Evolutionary conservation across 2,113 vertebrate species (phyloP).

Genomic region (Herpailurus yagouaroundi): DNA sequence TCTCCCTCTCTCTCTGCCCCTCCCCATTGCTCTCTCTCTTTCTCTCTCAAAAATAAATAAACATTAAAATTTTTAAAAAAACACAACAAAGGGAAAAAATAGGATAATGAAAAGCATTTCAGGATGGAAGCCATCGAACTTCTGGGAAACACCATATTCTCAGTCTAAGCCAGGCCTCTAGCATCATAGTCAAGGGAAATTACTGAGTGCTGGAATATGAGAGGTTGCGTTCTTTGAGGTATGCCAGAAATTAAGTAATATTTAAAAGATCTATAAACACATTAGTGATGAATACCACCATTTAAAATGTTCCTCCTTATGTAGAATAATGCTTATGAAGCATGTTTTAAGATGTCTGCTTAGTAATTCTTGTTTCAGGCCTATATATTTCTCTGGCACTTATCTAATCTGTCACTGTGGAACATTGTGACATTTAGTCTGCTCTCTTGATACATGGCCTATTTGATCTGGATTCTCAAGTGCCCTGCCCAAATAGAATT

Average conservation of each 20-base stretch:
- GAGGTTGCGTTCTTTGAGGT: not conserved
- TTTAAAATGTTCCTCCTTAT: not conserved
- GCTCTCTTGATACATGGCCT: not conserved
- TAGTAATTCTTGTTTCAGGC: not conserved
- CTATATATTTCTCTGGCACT: not conserved
- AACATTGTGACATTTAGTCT: conserved; percentile 34
- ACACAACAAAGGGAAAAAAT: not conserved
- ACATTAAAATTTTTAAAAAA: too few species aligned
- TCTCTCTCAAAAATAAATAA: too few species aligned
- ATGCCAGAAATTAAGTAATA: not conserved
- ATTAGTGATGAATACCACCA: not conserved
- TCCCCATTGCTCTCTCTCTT: too few species aligned
- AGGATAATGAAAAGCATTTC: not conserved
- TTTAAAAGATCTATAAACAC: not conserved
- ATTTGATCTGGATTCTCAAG: conserved; percentile 44
- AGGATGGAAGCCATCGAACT: not conserved
- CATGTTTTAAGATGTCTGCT: not conserved
- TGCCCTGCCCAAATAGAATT: not conserved
- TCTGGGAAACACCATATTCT: not conserved
- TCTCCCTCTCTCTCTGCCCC: too few species aligned
- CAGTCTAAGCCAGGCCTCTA: not conserved
- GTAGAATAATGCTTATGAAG: not conserved
- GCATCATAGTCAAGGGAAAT: not conserved
- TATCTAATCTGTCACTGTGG: not conserved
- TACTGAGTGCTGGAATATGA: not conserved